Evolutionary conservation across 2,113 vertebrate genomes (phyloP).

Genomic region (Caranx ignobilis): DNA sequence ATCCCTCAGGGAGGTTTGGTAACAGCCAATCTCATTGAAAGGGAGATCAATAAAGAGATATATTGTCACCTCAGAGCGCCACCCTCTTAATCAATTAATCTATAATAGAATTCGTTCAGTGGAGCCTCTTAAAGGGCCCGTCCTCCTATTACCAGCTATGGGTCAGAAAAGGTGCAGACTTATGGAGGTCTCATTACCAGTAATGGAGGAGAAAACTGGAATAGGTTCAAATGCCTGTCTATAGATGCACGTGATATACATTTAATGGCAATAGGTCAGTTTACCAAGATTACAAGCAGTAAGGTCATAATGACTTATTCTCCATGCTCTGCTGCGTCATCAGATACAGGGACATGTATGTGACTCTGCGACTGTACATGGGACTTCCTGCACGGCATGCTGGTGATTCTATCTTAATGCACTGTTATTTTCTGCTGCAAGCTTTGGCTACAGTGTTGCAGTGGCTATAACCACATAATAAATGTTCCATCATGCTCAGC

Average conservation of each 20-base stretch:
- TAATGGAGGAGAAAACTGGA: conserved; percentile 39
- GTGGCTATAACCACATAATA: conserved; percentile 23
- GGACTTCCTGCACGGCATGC: conserved; percentile 13
- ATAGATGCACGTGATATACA: conserved; percentile 49
- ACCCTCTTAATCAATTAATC: conserved; percentile 85
- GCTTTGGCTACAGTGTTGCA: neutral
- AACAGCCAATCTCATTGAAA: conserved; percentile 81
- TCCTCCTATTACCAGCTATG: conserved; percentile 46
- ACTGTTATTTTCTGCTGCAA: conserved; percentile 34
- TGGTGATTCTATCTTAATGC: conserved; percentile 56
- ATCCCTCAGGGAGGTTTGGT: conserved; percentile 69
- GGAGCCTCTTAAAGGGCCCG: conserved; percentile 74
- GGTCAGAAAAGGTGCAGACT: conserved; percentile 49
- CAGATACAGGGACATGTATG: conserved; percentile 31
- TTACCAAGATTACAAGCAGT: conserved; percentile 15
- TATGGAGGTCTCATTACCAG: conserved; percentile 44
- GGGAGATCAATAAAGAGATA: conserved; percentile 85
- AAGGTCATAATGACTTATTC: conserved; percentile 51
- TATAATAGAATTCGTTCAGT: conserved; percentile 79
- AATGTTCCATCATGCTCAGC: conserved; percentile 9
- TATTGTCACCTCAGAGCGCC: conserved; percentile 79
- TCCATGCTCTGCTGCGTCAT: conserved; percentile 51
- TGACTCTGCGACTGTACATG: conserved; percentile 1
- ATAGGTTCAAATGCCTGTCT: conserved; percentile 11
- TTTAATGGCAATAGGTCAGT: conserved; percentile 38